Conservation (phyloP, 2,113 vertebrate genomes). For the Gymnogyps californianus region DNA sequence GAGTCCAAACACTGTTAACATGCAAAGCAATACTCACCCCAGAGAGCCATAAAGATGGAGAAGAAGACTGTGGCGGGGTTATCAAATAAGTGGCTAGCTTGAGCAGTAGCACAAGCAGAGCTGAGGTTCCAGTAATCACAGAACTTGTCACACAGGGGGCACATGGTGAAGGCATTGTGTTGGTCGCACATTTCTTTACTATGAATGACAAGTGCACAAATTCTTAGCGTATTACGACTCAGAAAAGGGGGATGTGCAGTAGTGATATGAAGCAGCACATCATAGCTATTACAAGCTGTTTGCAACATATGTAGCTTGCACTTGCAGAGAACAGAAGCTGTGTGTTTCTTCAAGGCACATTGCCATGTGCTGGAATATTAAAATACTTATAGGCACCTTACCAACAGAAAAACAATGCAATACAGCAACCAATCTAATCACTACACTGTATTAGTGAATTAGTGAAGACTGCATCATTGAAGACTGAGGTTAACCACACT, state of each 20-base stretch:
- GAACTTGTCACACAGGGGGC: constrained; percentile 92
- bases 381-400: background rate
- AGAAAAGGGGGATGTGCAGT: background rate
- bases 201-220: constrained; percentile 10
- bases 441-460: background rate
- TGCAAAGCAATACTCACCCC: constrained; percentile 81
- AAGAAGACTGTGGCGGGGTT: constrained; percentile 97
- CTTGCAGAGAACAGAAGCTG: background rate
- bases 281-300: background rate
- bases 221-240: background rate
- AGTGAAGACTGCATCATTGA: background rate
- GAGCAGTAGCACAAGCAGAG: constrained; percentile 88
- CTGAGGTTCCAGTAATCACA: constrained; percentile 97
- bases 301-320: background rate
- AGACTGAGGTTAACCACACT: background rate
- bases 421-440: background rate
- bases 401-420: background rate
- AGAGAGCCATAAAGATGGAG: constrained; percentile 96
- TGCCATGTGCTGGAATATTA: background rate
- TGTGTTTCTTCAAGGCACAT: background rate
- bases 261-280: background rate
- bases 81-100: constrained; percentile 95
- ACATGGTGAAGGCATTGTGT: constrained; percentile 92
- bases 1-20: background rate
- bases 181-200: constrained; percentile 96